Evolutionary conservation across 1,140 invertebrate species (phyloP).

Genomic region (Drosophila suzukii): DNA sequence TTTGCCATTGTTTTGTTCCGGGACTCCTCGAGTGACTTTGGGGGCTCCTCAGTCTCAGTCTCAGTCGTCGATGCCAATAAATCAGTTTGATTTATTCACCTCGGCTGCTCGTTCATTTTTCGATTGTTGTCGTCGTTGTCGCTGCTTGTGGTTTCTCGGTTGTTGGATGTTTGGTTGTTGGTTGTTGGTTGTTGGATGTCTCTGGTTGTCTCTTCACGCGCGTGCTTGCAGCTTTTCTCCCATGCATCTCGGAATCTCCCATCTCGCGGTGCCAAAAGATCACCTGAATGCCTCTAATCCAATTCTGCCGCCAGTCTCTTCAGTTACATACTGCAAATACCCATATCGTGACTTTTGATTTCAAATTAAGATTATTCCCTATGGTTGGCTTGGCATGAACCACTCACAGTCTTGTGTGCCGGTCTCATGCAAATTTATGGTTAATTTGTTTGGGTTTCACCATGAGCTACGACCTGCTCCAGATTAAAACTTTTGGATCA

Average conservation of each 20-base stretch:
- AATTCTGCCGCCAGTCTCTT: conserved; percentile 45
- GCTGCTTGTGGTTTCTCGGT: conserved; percentile 36
- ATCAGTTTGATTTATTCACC: conserved; percentile 81
- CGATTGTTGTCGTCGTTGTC: conserved; percentile 65
- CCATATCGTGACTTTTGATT: conserved; percentile 79
- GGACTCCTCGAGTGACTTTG: conserved; percentile 31
- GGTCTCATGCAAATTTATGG: conserved; percentile 49
- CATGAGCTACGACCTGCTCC: conserved; percentile 14
- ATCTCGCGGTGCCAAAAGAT: conserved; percentile 48
- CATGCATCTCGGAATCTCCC: conserved; percentile 34
- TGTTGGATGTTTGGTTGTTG: conserved; percentile 40
- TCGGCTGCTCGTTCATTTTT: conserved; percentile 53
- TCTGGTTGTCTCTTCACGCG: conserved; percentile 62
- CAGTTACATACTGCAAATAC: conserved; percentile 59
- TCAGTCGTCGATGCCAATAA: conserved; percentile 70
- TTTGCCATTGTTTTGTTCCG: conserved; percentile 56
- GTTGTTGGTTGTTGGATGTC: conserved; percentile 37
- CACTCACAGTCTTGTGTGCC: conserved; percentile 10
- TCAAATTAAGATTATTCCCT: conserved; percentile 70
- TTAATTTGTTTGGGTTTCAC: conserved; percentile 60
- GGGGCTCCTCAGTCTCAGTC: conserved; percentile 39
- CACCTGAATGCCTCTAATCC: conserved; percentile 58
- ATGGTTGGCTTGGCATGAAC: not conserved
- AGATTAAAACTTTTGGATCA: conserved; percentile 16
- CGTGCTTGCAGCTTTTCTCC: conserved; percentile 56